These are phyloP conservation scores for Rallus limicola DNA, from an alignment of 2,113 vertebrate genomes.

Conservation along the genomic window DNA sequence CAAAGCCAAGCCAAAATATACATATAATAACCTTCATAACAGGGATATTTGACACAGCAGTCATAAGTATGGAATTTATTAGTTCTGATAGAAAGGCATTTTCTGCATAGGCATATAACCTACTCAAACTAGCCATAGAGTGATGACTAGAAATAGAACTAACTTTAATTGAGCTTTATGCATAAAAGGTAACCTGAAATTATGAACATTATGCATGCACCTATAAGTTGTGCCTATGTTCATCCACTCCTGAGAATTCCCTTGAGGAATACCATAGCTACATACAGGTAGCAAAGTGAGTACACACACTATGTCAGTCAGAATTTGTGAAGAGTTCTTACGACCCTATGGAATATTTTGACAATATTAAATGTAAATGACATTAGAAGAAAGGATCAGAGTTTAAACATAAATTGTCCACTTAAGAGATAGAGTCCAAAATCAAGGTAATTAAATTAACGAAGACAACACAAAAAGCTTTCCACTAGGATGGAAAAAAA, in stretches of 20 bases:
- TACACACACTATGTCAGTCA: rapidly evolving
- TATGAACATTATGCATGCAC: background rate
- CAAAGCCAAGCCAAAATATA: background rate
- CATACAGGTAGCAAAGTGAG: background rate
- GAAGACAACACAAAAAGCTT: background rate
- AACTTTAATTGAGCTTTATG: background rate
- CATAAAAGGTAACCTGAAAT: background rate
- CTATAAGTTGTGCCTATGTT: background rate
- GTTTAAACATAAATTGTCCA: background rate
- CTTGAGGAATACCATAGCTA: background rate
- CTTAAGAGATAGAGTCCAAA: background rate
- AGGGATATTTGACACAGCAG: background rate
- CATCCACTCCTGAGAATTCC: background rate
- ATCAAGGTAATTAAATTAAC: background rate
- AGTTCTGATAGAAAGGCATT: background rate
- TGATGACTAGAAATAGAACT: background rate
- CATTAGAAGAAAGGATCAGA: background rate
- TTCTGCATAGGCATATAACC: background rate
- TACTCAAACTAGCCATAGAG: background rate
- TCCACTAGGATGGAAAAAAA: background rate
- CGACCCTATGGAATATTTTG: background rate
- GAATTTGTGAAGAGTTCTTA: background rate
- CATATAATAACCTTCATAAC: background rate
- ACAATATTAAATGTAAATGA: background rate
- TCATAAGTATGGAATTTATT: background rate